phyloP scores from a whole-genome alignment of 2,888 invertebrate genomes.

The Ischnura elegans region DNA sequence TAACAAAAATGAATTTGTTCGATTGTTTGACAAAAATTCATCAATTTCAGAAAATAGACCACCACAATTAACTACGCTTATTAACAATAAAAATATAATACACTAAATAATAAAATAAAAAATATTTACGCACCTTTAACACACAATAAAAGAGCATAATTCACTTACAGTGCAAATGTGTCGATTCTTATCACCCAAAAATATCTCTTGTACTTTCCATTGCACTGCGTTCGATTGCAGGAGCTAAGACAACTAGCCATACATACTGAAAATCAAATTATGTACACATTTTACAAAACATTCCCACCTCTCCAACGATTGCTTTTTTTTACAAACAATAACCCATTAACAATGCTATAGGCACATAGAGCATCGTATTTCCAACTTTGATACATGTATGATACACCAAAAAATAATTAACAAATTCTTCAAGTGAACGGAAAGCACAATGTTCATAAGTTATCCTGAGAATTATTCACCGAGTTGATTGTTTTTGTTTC shows the following conservation, averaged over 20 bases:
- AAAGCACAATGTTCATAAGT: neutral
- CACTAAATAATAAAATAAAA: conserved; percentile 44
- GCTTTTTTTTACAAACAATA: neutral
- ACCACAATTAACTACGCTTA: conserved; percentile 52
- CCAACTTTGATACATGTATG: neutral
- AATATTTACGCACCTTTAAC: neutral
- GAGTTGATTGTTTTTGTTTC: neutral
- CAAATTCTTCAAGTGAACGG: neutral
- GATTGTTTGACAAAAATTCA: neutral
- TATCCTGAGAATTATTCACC: neutral
- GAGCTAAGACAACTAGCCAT: neutral
- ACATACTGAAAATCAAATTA: neutral
- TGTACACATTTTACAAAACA: neutral
- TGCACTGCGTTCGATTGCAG: neutral
- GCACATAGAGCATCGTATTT: neutral
- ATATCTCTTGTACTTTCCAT: conserved; percentile 46
- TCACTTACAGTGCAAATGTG: conserved; percentile 9
- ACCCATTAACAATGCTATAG: neutral
- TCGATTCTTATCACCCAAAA: neutral
- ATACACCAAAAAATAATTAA: neutral
- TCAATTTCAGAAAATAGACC: conserved; percentile 53
- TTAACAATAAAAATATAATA: conserved; percentile 42
- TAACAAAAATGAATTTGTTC: conserved; percentile 26
- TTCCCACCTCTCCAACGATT: neutral
- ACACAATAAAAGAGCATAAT: conserved; percentile 50